phyloP scores from a whole-genome alignment of 1,140 invertebrate genomes.

The Babylonia areolata region DNA sequence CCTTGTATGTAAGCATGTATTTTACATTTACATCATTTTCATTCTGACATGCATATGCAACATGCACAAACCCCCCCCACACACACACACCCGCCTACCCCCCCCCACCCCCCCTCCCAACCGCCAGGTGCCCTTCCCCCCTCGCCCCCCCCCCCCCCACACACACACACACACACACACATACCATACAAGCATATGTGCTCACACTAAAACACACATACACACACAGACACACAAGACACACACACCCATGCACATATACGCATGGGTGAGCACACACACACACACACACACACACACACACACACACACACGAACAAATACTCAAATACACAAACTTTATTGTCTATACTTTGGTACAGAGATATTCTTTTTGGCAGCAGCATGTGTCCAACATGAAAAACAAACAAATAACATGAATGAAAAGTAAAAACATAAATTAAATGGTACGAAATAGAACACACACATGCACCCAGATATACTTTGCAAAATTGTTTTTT shows the following conservation, averaged over 20 bases:
- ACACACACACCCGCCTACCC: no score
- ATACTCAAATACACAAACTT: neutral
- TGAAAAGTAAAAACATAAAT: neutral
- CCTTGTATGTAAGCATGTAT: neutral
- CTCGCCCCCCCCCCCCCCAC: no score
- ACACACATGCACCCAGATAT: neutral
- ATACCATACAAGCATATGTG: neutral
- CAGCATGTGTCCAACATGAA: no score
- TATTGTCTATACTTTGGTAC: neutral
- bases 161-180: no score
- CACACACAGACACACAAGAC: neutral
- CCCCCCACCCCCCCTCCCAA: no score
- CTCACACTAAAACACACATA: neutral
- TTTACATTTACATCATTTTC: neutral
- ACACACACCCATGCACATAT: neutral
- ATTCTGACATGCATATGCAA: neutral
- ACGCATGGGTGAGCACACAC: neutral
- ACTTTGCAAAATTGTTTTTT: no score
- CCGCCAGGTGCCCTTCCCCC: no score
- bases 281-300: neutral
- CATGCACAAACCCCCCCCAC: no score
- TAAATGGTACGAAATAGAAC: neutral
- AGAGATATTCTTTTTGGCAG: no score
- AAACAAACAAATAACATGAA: no score
- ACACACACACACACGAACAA: neutral